Evolutionary conservation across 2,113 vertebrate genomes (phyloP).

Genomic region (Oreochromis tanganicae): DNA sequence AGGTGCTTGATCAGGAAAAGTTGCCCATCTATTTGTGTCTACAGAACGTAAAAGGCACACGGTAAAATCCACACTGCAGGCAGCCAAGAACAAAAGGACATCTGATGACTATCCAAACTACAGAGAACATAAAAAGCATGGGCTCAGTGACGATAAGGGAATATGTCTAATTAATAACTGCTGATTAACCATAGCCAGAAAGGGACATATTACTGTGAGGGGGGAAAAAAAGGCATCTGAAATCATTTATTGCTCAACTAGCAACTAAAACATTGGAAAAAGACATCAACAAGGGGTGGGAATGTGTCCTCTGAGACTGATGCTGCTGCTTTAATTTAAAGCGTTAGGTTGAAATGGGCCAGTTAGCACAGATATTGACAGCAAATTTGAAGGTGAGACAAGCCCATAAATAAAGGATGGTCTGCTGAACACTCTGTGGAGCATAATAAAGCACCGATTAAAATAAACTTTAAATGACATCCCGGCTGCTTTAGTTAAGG

Average conservation of each 20-base stretch:
- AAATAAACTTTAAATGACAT: constrained; percentile 44
- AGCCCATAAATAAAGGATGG: constrained; percentile 48
- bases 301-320: constrained; percentile 38
- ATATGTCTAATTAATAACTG: constrained; percentile 48
- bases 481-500: constrained; percentile 22
- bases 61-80: constrained; percentile 50
- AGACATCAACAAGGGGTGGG: constrained; percentile 15
- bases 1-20: constrained; percentile 99
- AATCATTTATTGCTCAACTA: constrained; percentile 30
- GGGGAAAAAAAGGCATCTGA: neutral
- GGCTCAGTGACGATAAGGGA: constrained; percentile 33
- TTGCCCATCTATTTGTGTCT: constrained; percentile 94
- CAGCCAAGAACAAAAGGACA: constrained; percentile 52
- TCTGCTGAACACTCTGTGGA: constrained; percentile 25
- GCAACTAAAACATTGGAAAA: constrained; percentile 34
- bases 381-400: constrained; percentile 43
- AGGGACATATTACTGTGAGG: constrained; percentile 22
- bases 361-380: constrained; percentile 48
- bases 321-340: constrained; percentile 44
- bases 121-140: constrained; percentile 32
- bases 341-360: constrained; percentile 38
- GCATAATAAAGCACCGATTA: constrained; percentile 37
- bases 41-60: constrained; percentile 66
- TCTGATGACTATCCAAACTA: constrained; percentile 41
- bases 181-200: constrained; percentile 36